Conservation (phyloP, 2,113 vertebrate genomes). For the Mohoua ochrocephala region DNA sequence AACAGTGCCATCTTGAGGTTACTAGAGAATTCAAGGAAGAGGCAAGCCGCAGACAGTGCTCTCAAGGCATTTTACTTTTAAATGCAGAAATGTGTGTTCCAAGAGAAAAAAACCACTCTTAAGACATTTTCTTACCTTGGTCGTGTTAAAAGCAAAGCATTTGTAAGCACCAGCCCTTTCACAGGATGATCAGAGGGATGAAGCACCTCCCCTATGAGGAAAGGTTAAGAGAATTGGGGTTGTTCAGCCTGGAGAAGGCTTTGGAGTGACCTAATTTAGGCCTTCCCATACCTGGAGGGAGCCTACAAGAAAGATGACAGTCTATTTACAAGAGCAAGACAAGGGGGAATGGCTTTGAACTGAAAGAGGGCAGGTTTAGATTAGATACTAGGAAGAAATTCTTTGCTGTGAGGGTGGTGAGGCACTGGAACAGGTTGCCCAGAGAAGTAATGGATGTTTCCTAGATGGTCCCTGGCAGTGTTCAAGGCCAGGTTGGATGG, state of each 20-base stretch:
- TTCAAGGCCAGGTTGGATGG: background rate
- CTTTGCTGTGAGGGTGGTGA: background rate
- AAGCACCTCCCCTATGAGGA: background rate
- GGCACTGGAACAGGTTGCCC: background rate
- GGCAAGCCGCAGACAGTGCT: background rate
- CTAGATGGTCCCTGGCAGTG: background rate
- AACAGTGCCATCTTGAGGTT: conserved; percentile 60
- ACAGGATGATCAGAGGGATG: background rate
- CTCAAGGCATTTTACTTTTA: background rate
- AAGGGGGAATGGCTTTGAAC: background rate
- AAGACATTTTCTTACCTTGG: background rate
- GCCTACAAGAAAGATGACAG: background rate
- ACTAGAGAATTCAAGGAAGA: background rate
- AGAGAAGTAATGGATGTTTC: background rate
- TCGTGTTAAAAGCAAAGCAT: background rate
- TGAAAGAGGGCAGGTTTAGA: background rate
- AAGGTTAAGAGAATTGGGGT: background rate
- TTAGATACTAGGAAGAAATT: background rate
- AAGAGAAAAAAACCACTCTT: background rate
- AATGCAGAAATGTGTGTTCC: background rate
- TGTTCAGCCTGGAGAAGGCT: background rate
- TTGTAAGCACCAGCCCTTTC: background rate
- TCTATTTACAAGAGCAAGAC: background rate
- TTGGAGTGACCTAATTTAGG: no score
- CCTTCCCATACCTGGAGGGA: background rate